phyloP scores from a whole-genome alignment of 2,113 vertebrate genomes.

The Rhabdomys dilectus region DNA sequence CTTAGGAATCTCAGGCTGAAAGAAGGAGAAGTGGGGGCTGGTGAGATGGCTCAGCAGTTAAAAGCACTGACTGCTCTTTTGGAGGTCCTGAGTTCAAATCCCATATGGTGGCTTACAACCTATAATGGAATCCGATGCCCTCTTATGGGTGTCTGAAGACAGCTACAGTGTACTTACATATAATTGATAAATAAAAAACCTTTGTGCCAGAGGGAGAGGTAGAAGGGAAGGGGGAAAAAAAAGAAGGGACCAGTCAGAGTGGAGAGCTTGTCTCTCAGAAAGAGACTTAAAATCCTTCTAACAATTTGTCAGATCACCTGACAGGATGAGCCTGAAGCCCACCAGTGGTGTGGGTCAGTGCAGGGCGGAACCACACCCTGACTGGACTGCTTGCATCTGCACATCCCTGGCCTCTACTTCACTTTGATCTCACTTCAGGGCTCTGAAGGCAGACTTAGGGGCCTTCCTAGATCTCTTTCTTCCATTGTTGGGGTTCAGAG shows the following conservation, averaged over 20 bases:
- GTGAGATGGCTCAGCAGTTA: no score
- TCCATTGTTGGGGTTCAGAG: neutral
- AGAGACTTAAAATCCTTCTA: neutral
- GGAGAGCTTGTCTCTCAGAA: neutral
- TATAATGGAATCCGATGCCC: no score
- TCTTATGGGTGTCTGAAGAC: no score
- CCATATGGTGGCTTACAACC: no score
- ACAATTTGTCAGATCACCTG: neutral
- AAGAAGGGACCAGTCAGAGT: neutral
- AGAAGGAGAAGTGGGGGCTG: neutral
- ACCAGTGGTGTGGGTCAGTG: neutral
- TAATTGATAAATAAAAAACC: no score
- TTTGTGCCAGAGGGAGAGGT: no score
- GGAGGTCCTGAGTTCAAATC: no score
- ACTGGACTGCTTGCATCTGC: neutral
- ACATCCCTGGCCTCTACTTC: neutral
- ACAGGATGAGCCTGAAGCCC: neutral
- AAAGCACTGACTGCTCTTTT: no score
- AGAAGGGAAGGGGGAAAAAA: no score
- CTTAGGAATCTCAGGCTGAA: neutral
- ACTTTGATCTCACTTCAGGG: neutral
- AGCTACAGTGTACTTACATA: no score
- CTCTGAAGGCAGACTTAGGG: neutral
- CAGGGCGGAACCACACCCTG: neutral
- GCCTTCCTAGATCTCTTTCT: neutral